Base-by-base conservation (phyloP, 2,797 vertebrate genomes). In the Loriculus beryllinus region DNA sequence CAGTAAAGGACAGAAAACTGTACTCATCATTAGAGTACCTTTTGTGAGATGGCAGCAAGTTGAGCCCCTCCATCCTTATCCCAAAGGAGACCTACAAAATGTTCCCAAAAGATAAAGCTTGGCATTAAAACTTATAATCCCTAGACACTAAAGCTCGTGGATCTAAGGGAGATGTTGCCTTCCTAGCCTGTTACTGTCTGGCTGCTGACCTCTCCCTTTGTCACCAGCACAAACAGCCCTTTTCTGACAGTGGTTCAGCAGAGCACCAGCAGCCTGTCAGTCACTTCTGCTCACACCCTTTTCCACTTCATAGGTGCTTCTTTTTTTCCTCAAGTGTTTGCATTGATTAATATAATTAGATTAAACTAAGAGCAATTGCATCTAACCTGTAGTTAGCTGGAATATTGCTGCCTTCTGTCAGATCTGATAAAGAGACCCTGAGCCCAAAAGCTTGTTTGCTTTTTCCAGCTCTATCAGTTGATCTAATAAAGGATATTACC, bases 301-400 rank as follows among this genome's bases (percentile, higher is more conserved):
- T 91, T 83, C 54, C 1, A 7, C 62, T 91, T 80, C 82, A 79
- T 33, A 90, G 87, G 69, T 83, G 54, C 70, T 80, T 48, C 16
- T 65, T 78, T 87, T 76, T 86, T 77, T 63, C 2, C 60, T 90
- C 22, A 90, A 92, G 90, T 54, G 48, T 49, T 79, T 57, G 45
- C 91, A 81, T 54, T 81, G 65, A 91, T 96, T 91, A 88, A 88
- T 69, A 72, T 89, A 95, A 95, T 96, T 93, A 92, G 63, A 86
- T 93, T 91, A 93, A 92, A 90, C 91, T 87, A 94, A 83, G 54
- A 93, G 74, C 80, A 95, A 92, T 88, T 95, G 87, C 74, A 86
- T 86, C 65, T 88, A 93, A 83, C 69, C 69, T 67, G 80, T 90
- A 91, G 91, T 90, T 92, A 76, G 76, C 52, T 78, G 90, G 76